phyloP scores from a whole-genome alignment of 2,113 vertebrate genomes.

The Eupsittula cactorum region DNA sequence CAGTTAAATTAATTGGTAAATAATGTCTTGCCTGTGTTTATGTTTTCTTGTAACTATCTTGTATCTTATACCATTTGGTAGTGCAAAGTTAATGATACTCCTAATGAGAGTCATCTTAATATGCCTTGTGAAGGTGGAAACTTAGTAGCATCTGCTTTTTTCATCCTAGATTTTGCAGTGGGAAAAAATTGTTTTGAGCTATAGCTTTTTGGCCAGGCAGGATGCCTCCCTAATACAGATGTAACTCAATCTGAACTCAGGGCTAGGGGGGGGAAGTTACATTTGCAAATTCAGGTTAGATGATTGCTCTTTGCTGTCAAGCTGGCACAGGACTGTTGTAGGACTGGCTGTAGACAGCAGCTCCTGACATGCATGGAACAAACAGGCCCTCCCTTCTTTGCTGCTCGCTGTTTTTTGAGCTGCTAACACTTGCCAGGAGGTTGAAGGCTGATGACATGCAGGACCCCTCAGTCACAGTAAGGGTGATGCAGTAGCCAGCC shows the following conservation, averaged over 20 bases:
- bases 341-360: neutral
- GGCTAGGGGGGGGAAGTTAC: neutral
- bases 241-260: neutral
- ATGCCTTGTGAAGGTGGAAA: neutral
- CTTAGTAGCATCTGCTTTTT: neutral
- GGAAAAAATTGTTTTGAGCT: neutral
- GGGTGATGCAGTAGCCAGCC: neutral
- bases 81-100: neutral
- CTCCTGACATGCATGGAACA: neutral
- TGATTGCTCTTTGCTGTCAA: neutral
- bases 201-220: neutral
- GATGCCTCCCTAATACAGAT: neutral
- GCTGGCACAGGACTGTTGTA: neutral
- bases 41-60: neutral
- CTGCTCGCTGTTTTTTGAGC: neutral
- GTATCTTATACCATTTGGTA: neutral
- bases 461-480: fast-evolving
- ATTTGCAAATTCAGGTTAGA: neutral
- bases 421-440: neutral
- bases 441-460: neutral
- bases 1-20: neutral
- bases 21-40: neutral
- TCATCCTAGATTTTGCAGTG: neutral
- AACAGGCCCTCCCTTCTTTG: neutral
- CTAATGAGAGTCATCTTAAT: neutral